Base-by-base conservation (phyloP, 2,113 vertebrate species). In the Esox niger region DNA sequence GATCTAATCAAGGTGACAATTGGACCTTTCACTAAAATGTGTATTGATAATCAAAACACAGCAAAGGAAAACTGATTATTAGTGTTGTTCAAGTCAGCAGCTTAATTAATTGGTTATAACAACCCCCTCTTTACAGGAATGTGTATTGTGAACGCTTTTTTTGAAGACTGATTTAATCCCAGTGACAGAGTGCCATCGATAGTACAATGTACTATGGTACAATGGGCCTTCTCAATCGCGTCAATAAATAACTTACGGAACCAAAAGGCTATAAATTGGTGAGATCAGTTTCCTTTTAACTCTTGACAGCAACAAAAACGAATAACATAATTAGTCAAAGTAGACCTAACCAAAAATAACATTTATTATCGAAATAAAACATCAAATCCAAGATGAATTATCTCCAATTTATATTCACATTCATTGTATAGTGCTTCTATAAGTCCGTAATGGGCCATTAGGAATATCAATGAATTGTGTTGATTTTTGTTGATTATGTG, bases 191-290 rank as follows among this genome's bases (percentile, higher is more conserved):
- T 54, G 78, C 33, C 74, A 79, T 58, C 30, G 61, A 33, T 57
- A 60, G 79, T 76, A 9, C 62, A 71, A 69, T 80, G 62, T 68
- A 74, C 80, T 78, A 75, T 21, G n/a, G 67, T 75, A 82, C 72
- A 86, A 84, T 82, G 75, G 76, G 79, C 82, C 54, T 56, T 78
- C 79, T 79, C 77, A 80, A 76, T 84, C 85, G 79, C 71, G 59
- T 70, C 87, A 82, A 88, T 90, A 87, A 91, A 92, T 88, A 86
- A 88, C 84, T 84, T 84, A 76, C 4, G 82, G 80, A 84, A 78
- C 74, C 71, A 71, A 30, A 52, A 61, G 78, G 74, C 77, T 75
- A 84, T 87, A 90, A 88, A 89, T 56, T 71, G n/a, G 33, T 25
- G 26, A 62, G 60, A 63, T 66, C 62, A 38, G n/a, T 30, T 64